phyloP scores from a whole-genome alignment of 2,888 invertebrate genomes.

The Alentia gelatinosa region DNA sequence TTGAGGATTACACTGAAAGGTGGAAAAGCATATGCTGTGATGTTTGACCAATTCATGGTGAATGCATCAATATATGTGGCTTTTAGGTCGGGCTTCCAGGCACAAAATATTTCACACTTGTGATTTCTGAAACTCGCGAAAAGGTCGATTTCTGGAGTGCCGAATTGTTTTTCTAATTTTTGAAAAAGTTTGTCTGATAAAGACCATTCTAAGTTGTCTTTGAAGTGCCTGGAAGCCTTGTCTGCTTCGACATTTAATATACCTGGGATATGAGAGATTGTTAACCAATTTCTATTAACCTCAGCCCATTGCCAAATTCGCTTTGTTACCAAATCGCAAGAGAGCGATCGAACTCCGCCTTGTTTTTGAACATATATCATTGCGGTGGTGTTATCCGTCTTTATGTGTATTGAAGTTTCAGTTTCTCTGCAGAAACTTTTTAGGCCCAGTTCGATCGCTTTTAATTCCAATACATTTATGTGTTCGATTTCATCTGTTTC shows the following conservation, averaged over 20 bases:
- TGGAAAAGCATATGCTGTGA: not conserved
- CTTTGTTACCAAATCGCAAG: not conserved
- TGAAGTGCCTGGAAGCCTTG: not conserved
- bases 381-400: not conserved
- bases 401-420: not conserved
- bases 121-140: not conserved
- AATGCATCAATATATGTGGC: not conserved
- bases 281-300: not conserved
- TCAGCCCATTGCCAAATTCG: not conserved
- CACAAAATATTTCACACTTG: not conserved
- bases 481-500: not conserved
- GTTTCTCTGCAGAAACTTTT: not conserved
- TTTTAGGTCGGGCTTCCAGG: not conserved
- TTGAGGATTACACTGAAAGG: not conserved
- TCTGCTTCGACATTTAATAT: not conserved
- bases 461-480: not conserved
- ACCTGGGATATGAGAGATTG: not conserved
- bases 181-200: not conserved
- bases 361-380: not conserved
- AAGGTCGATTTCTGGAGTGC: not conserved
- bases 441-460: not conserved
- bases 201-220: not conserved
- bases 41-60: not conserved
- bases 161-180: not conserved
- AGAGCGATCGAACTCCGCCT: too few species aligned